A percentile compares a stretch with the other conserved stretches of the same genome.
Evolutionary conservation across 2,888 invertebrate genomes (phyloP).

Genomic region (Caenorhabditis auriculariae): DNA sequence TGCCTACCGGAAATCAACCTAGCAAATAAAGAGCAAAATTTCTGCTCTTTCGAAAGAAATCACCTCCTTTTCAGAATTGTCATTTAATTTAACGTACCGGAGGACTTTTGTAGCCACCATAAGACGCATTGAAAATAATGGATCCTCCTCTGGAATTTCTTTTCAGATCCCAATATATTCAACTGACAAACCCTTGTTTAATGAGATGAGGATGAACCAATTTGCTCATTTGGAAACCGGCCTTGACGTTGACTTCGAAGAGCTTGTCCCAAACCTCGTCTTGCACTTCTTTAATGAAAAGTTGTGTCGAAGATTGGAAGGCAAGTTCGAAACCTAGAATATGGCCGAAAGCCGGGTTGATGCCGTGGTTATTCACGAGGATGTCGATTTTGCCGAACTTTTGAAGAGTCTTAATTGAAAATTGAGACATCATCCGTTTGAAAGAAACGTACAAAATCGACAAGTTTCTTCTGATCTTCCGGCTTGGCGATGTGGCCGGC

Average conservation of each 20-base stretch:
- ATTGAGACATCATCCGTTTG: background rate
- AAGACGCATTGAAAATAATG: constrained; percentile 59
- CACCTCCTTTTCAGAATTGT: too few relatives aligned
- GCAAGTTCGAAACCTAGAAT: constrained; percentile 71
- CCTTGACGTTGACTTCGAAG: constrained; percentile 91
- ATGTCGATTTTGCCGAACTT: constrained; percentile 72
- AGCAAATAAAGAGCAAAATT: too few relatives aligned
- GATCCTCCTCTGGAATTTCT: constrained; percentile 41
- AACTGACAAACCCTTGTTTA: constrained; percentile 69
- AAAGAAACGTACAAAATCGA: constrained; percentile 63
- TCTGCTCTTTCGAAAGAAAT: too few relatives aligned
- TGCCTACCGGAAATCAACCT: too few relatives aligned
- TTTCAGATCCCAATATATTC: background rate
- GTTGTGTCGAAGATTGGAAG: background rate
- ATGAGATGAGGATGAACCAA: constrained; percentile 81
- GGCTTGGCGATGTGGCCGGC: constrained; percentile 88
- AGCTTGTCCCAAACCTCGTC: constrained; percentile 87
- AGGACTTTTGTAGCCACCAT: constrained; percentile 64
- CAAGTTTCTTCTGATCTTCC: constrained; percentile 77
- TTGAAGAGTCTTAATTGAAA: constrained; percentile 37
- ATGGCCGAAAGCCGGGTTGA: constrained; percentile 80
- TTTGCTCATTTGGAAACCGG: constrained; percentile 82
- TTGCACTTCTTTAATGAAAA: constrained; percentile 63
- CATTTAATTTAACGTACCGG: constrained; percentile 72
- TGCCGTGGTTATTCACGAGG: constrained; percentile 91